Evolutionary conservation across 23 tunicate genomes (phyloP).

Genomic region (Styela clava): DNA sequence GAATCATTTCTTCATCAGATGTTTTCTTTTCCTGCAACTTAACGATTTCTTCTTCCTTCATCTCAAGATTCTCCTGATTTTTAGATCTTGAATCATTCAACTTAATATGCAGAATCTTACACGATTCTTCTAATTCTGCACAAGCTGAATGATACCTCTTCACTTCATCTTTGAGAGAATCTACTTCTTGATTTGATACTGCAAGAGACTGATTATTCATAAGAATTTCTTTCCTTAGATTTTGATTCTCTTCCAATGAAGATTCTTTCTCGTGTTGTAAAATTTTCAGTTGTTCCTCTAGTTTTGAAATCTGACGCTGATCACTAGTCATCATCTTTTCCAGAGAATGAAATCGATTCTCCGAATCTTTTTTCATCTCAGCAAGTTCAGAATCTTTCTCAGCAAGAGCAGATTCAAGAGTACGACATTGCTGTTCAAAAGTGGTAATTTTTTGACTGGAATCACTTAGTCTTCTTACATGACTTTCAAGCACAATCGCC

Average conservation of each 20-base stretch:
- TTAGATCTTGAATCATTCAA: not conserved
- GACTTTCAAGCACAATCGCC: not conserved
- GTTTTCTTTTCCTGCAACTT: not conserved
- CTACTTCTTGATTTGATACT: not conserved
- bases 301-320: not conserved
- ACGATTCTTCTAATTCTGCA: not conserved
- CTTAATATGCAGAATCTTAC: not conserved
- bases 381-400: not conserved
- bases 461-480: constrained; percentile 3
- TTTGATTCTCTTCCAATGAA: not conserved
- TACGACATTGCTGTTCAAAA: constrained; percentile 6
- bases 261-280: not conserved
- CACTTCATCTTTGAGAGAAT: not conserved
- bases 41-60: not conserved
- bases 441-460: constrained; percentile 1
- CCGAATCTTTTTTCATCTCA: not conserved
- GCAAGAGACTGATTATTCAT: not conserved
- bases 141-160: not conserved
- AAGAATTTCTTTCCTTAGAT: not conserved
- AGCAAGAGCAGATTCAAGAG: not conserved
- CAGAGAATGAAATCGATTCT: not conserved
- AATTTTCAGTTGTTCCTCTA: not conserved
- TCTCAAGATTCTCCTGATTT: not conserved
- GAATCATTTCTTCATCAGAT: not conserved
- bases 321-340: not conserved